A percentile compares a stretch with the other conserved stretches of the same genome.
Conservation (phyloP, 2,113 vertebrate species). For the Regulus satrapa region DNA sequence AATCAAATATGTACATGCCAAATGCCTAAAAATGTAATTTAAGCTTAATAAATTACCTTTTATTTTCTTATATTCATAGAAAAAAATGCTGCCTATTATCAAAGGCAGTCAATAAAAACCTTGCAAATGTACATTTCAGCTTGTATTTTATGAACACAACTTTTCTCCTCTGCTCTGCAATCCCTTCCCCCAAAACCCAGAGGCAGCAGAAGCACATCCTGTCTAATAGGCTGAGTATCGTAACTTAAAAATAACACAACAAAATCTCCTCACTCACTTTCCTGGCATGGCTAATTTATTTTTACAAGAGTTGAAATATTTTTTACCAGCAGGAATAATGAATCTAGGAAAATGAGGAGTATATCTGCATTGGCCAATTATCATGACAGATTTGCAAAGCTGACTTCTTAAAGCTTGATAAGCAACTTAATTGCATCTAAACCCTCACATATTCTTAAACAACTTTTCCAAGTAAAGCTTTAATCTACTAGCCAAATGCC, state of each 20-base stretch:
- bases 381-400: neutral
- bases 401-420: constrained; percentile 6
- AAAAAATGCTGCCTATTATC: neutral
- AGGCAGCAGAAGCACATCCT: neutral
- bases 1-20: neutral
- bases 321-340: neutral
- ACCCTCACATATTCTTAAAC: neutral
- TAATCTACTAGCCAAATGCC: neutral
- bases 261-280: neutral
- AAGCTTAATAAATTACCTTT: neutral
- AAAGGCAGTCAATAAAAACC: neutral
- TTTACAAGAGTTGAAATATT: neutral
- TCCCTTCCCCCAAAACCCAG: neutral
- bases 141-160: neutral
- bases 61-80: neutral
- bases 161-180: neutral
- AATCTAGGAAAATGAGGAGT: neutral
- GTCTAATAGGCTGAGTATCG: neutral
- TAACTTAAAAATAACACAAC: neutral
- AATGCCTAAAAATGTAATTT: neutral
- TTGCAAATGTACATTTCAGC: neutral
- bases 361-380: neutral
- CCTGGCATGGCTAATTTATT: neutral
- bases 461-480: neutral
- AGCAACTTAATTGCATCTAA: constrained; percentile 1